Percentiles rank a stretch among this genome's conserved stretches.
Conservation (phyloP, 2,888 invertebrate genomes). For the Pseudanteris insignis region DNA sequence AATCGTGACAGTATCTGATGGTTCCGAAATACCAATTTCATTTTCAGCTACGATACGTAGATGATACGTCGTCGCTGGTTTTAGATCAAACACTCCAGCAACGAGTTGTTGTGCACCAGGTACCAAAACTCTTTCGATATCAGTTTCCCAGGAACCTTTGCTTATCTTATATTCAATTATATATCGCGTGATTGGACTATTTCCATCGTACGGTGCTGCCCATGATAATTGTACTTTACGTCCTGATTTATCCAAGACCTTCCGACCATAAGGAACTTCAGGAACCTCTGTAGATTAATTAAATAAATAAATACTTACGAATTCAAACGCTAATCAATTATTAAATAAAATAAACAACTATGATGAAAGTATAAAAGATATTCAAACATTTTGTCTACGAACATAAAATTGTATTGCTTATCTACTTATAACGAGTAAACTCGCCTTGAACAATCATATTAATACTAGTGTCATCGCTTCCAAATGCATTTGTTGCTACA, state of each 20-base stretch:
- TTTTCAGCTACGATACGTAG: conserved; percentile 93
- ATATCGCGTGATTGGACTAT: conserved; percentile 88
- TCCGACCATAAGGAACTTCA: conserved; percentile 88
- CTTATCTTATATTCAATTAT: conserved; percentile 91
- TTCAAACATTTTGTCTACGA: too few relatives aligned
- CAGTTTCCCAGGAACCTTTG: conserved; percentile 82
- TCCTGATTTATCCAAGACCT: conserved; percentile 89
- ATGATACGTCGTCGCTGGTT: conserved; percentile 92
- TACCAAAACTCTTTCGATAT: conserved; percentile 86
- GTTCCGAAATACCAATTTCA: conserved; percentile 90
- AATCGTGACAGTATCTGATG: conserved; percentile 91
- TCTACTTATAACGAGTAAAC: too few relatives aligned
- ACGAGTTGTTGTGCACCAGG: conserved; percentile 86
- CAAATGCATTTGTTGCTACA: conserved; percentile 92
- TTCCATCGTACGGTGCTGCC: conserved; percentile 92
- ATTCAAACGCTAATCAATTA: too few relatives aligned
- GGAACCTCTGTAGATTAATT: conserved; percentile 81
- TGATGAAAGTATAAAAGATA: too few relatives aligned
- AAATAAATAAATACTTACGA: too few relatives aligned
- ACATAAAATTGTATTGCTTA: too few relatives aligned
- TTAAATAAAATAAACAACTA: too few relatives aligned
- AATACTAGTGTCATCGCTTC: conserved; percentile 94
- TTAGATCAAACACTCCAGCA: conserved; percentile 87
- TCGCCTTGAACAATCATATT: conserved; percentile 92
- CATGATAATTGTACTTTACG: conserved; percentile 90